Evolutionary conservation across 2,888 invertebrate species (phyloP).

Genomic region (Pterostichus madidus): DNA sequence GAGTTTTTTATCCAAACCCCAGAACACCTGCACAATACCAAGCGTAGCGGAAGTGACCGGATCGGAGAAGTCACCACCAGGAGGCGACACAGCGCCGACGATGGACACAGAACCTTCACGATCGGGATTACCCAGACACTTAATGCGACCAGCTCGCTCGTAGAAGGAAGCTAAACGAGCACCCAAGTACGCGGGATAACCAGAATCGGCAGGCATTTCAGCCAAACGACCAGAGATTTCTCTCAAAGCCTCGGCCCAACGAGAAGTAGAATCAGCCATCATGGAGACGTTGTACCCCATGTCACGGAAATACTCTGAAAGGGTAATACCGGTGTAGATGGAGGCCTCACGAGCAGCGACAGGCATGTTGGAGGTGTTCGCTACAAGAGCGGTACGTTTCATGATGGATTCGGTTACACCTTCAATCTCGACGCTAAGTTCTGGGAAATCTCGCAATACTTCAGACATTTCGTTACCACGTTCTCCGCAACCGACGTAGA

Average conservation of each 20-base stretch:
- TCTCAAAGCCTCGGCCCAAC: conserved; percentile 99
- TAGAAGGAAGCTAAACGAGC: conserved; percentile 99
- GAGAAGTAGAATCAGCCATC: conserved; percentile 99
- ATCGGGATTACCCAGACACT: conserved; percentile 98
- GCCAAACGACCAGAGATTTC: conserved; percentile 99
- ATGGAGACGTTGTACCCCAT: conserved; percentile 99
- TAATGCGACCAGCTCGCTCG: conserved; percentile 98
- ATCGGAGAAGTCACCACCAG: conserved; percentile 99
- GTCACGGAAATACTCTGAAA: conserved; percentile 99
- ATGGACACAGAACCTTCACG: conserved; percentile 99
- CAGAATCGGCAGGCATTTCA: conserved; percentile 99
- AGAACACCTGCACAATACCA: conserved; percentile 99
- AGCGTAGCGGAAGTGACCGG: conserved; percentile 99
- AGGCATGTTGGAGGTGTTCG: conserved; percentile 99
- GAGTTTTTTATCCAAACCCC: conserved; percentile 99
- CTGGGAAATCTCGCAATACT: conserved; percentile 99
- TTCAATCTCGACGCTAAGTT: conserved; percentile 97
- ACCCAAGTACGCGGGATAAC: conserved; percentile 99
- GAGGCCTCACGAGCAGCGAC: conserved; percentile 99
- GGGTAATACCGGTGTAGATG: conserved; percentile 99
- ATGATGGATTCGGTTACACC: conserved; percentile 99
- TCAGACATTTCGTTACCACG: conserved; percentile 99
- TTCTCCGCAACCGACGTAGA: conserved; percentile 99
- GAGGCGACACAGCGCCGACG: conserved; percentile 99
- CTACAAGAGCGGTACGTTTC: conserved; percentile 99